Evolutionary conservation across 2,797 vertebrate species (phyloP).

Genomic region (Gymnopithys bicolor): DNA sequence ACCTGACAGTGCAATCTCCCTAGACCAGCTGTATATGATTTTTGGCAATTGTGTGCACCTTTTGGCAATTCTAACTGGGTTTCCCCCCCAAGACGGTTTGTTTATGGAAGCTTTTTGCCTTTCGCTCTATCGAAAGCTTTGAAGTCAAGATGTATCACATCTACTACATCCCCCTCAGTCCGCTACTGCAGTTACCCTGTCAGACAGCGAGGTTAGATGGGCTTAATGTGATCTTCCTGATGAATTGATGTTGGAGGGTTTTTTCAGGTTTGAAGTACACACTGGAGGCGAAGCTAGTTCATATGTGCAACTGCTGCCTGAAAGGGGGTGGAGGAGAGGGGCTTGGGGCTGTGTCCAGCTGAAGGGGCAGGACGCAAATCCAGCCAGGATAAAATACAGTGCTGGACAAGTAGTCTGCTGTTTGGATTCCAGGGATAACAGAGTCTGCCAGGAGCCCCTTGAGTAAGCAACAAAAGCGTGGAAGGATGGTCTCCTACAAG

Average conservation of each 20-base stretch:
- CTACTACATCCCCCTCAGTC: background rate
- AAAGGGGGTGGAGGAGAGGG: background rate
- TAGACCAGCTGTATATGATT: background rate
- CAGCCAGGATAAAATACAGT: background rate
- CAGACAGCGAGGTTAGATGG: background rate
- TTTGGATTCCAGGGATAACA: background rate
- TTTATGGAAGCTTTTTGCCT: background rate
- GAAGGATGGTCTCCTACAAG: background rate
- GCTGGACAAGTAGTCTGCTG: background rate
- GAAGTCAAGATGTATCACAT: constrained; percentile 11
- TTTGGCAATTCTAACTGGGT: background rate
- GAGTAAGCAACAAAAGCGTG: background rate
- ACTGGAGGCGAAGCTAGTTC: background rate
- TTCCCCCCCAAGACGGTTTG: background rate
- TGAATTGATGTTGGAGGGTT: background rate
- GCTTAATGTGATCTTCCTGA: constrained; percentile 38
- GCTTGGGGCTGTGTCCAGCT: background rate
- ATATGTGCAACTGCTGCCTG: background rate
- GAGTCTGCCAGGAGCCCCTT: background rate
- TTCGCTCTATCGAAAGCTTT: background rate
- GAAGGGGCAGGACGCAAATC: background rate
- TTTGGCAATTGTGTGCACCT: background rate
- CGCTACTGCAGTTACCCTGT: background rate
- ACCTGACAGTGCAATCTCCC: background rate
- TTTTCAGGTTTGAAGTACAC: background rate